Evolutionary conservation across 2,797 vertebrate species (phyloP).

Genomic region (Leuciscus waleckii): DNA sequence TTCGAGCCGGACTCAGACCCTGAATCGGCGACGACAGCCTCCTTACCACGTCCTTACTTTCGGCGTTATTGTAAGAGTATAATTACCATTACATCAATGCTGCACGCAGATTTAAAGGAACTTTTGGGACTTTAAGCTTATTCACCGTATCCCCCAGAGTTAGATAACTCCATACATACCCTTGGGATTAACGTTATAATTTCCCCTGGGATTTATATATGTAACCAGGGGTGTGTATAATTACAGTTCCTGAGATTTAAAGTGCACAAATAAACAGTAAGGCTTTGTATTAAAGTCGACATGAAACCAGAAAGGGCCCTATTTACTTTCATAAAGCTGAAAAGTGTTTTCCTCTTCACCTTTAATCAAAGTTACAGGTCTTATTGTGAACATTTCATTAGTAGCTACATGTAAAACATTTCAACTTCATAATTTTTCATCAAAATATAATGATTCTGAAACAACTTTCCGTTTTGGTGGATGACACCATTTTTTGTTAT

Average conservation of each 20-base stretch:
- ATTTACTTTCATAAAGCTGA: background rate
- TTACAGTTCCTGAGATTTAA: constrained; percentile 5
- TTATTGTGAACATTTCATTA: background rate
- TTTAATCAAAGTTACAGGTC: background rate
- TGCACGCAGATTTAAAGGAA: too few species aligned
- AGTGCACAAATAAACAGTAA: background rate
- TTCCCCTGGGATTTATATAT: constrained; percentile 20
- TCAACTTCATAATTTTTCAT: background rate
- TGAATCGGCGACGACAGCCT: too few species aligned
- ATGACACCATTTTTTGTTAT: background rate
- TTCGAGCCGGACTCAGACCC: too few species aligned
- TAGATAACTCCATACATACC: too few species aligned
- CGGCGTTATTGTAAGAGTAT: too few species aligned
- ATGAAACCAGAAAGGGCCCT: background rate
- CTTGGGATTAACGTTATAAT: background rate
- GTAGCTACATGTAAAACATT: too few species aligned
- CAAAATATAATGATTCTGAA: background rate
- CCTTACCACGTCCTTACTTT: too few species aligned
- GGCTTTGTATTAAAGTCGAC: background rate
- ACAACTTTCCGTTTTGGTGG: background rate
- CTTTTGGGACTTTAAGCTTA: too few species aligned
- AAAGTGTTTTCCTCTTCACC: background rate
- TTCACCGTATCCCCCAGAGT: too few species aligned
- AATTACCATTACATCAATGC: too few species aligned
- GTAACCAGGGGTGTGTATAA: background rate